Conservation (phyloP, 2,888 invertebrate species). For the Bugula neritina region DNA sequence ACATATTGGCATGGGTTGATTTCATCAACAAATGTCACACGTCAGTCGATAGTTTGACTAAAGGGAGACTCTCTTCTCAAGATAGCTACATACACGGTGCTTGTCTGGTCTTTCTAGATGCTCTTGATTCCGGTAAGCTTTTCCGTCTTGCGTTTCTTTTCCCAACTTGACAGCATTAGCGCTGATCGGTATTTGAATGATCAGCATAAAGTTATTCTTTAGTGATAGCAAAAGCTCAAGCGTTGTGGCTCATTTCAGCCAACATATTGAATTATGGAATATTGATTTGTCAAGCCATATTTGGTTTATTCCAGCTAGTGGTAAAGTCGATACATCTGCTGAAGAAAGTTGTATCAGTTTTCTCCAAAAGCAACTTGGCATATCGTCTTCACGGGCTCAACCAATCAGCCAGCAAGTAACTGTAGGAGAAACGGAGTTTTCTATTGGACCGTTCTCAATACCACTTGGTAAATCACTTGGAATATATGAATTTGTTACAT, state of each 20-base stretch:
- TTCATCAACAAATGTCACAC: slow-evolving; percentile 69
- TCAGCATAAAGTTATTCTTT: neutral
- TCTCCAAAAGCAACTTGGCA: neutral
- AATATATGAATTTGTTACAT: too few species aligned
- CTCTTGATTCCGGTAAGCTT: slow-evolving; percentile 69
- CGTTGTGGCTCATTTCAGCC: too few species aligned
- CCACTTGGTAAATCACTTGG: slow-evolving; percentile 1
- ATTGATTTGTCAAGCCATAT: neutral
- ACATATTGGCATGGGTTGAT: slow-evolving; percentile 83
- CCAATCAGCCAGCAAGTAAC: neutral
- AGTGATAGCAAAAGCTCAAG: too few species aligned
- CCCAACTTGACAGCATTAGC: neutral
- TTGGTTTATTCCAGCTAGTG: neutral
- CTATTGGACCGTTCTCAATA: slow-evolving; percentile 14
- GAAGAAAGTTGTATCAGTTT: neutral
- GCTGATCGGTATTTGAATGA: neutral
- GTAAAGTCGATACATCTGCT: neutral
- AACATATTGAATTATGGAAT: too few species aligned
- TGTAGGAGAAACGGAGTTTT: neutral
- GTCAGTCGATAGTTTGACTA: slow-evolving; percentile 31
- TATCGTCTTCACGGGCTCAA: neutral
- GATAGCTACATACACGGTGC: slow-evolving; percentile 80
- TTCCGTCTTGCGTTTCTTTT: neutral
- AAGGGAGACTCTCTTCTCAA: slow-evolving; percentile 38
- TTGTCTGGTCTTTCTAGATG: slow-evolving; percentile 82